Conservation (phyloP, 2,113 vertebrate genomes). For the Colinus virginianus region DNA sequence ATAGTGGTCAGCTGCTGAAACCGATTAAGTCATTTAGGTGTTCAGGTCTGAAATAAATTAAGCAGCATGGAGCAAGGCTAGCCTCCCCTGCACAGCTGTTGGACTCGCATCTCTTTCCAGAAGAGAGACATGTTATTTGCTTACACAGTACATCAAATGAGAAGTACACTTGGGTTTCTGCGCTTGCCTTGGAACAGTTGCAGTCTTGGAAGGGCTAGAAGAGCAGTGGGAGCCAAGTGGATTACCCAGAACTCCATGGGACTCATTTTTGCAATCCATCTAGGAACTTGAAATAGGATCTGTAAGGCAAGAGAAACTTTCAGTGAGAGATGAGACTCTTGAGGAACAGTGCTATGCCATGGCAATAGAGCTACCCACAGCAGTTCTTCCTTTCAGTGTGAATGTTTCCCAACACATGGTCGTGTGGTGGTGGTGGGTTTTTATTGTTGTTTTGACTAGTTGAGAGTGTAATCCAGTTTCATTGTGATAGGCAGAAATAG, state of each 20-base stretch:
- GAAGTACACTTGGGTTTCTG: conserved; percentile 14
- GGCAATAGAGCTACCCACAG: background rate
- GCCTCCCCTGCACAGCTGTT: background rate
- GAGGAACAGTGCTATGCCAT: background rate
- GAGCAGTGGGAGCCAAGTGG: conserved; percentile 18
- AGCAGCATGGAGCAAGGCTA: background rate
- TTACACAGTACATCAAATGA: conserved; percentile 41
- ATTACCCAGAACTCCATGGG: background rate
- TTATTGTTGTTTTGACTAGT: background rate
- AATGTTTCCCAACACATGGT: background rate
- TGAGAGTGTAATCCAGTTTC: background rate
- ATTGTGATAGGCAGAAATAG: background rate
- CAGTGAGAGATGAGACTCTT: background rate
- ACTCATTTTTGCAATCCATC: conserved; percentile 3
- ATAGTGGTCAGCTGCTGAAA: conserved; percentile 39
- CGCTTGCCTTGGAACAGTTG: background rate
- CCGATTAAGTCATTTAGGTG: conserved; percentile 10
- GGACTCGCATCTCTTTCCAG: conserved; percentile 28
- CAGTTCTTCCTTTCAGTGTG: background rate
- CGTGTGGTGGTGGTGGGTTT: background rate
- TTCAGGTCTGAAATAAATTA: conserved; percentile 46
- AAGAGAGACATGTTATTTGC: conserved; percentile 32
- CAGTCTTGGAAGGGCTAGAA: background rate
- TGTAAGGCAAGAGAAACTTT: background rate
- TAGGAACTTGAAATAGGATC: conserved; percentile 17